Conservation (phyloP, 2,113 vertebrate genomes). For the Protomyctophum bolini region DNA sequence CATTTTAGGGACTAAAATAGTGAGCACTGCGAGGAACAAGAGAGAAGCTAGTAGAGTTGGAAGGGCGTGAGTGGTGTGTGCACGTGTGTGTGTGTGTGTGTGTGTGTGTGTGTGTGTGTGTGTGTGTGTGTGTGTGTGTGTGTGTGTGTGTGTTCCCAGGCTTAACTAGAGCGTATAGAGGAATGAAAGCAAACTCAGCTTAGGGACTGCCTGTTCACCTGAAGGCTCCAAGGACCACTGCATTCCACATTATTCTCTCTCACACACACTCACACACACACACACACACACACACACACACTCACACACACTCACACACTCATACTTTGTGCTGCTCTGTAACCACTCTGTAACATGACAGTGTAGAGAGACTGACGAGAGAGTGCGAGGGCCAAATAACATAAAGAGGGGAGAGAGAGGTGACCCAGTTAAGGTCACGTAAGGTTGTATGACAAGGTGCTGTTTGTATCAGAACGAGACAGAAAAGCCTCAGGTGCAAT, state of each 20-base stretch:
- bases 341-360: conserved; percentile 65
- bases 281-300: conserved; percentile 11
- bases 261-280: not conserved
- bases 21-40: too few species aligned
- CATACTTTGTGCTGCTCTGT: conserved; percentile 47
- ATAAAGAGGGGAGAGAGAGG: conserved; percentile 1
- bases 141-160: conserved; percentile 47
- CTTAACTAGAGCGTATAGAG: conserved; percentile 29
- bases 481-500: conserved; percentile 48
- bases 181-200: conserved; percentile 47
- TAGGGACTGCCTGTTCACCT: conserved; percentile 52
- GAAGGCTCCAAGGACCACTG: conserved; percentile 61
- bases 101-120: conserved; percentile 36
- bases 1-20: too few species aligned
- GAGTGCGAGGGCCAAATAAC: not conserved
- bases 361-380: conserved; percentile 1
- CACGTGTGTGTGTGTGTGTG: conserved; percentile 21
- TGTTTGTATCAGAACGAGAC: conserved; percentile 59
- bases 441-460: conserved; percentile 47
- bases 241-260: conserved; percentile 38
- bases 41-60: not conserved
- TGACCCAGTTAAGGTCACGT: conserved; percentile 40
- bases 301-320: conserved; percentile 12
- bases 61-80: conserved; percentile 25
- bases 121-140: conserved; percentile 6